These are phyloP conservation scores for Sarcophaga subvicina DNA, from an alignment of 2,888 invertebrate species.

Conservation along the genomic window DNA sequence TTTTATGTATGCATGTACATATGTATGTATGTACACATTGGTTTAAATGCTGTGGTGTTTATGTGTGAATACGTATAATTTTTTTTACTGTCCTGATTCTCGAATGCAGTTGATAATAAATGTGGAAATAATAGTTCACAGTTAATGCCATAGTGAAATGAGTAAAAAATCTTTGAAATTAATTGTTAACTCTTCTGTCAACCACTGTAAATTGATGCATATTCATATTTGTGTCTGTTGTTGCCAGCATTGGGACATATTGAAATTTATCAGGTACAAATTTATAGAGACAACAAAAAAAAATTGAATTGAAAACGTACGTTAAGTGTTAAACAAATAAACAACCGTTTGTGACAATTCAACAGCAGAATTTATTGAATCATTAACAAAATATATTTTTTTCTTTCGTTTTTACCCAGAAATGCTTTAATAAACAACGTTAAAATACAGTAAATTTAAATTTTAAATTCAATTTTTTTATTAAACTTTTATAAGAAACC, in stretches of 20 bases:
- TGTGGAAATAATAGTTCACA: not conserved
- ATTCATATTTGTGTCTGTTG: not conserved
- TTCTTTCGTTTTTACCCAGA: not conserved
- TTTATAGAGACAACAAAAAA: constrained; percentile 4
- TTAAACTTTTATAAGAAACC: not conserved
- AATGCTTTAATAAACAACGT: not conserved
- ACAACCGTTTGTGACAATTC: constrained; percentile 36
- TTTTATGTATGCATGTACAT: not conserved
- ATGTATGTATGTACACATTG: not conserved
- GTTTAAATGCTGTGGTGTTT: not conserved
- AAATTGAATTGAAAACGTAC: constrained; percentile 12
- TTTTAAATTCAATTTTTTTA: not conserved
- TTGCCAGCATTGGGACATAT: not conserved
- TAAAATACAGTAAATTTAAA: not conserved
- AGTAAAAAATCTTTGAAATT: not conserved
- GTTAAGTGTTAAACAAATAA: constrained; percentile 41
- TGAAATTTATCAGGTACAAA: constrained; percentile 36
- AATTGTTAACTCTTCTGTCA: not conserved
- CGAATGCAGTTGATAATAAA: not conserved
- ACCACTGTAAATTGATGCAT: not conserved
- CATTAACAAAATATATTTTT: not conserved
- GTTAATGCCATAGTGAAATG: not conserved
- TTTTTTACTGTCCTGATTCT: not conserved
- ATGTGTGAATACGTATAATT: not conserved
- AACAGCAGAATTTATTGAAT: constrained; percentile 30